A percentile compares a stretch with the other conserved stretches of the same genome.
Evolutionary conservation across 2,113 vertebrate species (phyloP).

Genomic region (zebrafish (Danio rerio)): DNA sequence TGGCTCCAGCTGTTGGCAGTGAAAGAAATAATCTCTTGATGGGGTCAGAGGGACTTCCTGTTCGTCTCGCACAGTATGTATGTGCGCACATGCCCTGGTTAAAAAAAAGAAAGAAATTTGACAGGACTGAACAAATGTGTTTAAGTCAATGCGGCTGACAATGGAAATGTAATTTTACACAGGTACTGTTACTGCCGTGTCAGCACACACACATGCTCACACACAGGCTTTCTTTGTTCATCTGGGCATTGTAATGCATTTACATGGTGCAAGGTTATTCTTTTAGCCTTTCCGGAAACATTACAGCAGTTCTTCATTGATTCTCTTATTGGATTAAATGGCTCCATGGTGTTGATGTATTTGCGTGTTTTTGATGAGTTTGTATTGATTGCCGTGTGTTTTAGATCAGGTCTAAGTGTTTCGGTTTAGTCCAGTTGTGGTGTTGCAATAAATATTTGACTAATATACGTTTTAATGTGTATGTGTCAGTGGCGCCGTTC

Average conservation of each 20-base stretch:
- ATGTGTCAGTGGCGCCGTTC: constrained; percentile 2
- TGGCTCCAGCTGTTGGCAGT: constrained; percentile 33
- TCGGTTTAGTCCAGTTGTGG: background rate
- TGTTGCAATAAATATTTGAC: background rate
- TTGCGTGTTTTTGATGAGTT: constrained; percentile 46
- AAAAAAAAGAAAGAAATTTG: constrained; percentile 8
- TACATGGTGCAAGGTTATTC: constrained; percentile 35
- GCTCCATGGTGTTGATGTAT: constrained; percentile 43
- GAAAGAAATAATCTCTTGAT: constrained; percentile 22
- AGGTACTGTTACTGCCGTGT: constrained; percentile 30
- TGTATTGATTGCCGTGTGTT: constrained; percentile 37
- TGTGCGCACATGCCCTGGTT: background rate
- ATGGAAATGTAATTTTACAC: constrained; percentile 36
- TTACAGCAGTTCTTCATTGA: constrained; percentile 32
- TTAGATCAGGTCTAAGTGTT: constrained; percentile 26
- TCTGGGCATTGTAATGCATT: constrained; percentile 43
- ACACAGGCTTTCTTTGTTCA: constrained; percentile 11
- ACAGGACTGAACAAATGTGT: constrained; percentile 1
- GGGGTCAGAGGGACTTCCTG: constrained; percentile 34
- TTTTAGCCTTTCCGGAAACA: constrained; percentile 45
- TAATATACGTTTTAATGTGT: background rate
- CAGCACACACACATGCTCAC: background rate
- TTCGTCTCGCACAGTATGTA: background rate
- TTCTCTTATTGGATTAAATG: constrained; percentile 43
- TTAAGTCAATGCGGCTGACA: constrained; percentile 2